Evolutionary conservation across 1,140 invertebrate species (phyloP), one percentile per base, ranked within the genome.

Genomic region (Delia radicum): DNA sequence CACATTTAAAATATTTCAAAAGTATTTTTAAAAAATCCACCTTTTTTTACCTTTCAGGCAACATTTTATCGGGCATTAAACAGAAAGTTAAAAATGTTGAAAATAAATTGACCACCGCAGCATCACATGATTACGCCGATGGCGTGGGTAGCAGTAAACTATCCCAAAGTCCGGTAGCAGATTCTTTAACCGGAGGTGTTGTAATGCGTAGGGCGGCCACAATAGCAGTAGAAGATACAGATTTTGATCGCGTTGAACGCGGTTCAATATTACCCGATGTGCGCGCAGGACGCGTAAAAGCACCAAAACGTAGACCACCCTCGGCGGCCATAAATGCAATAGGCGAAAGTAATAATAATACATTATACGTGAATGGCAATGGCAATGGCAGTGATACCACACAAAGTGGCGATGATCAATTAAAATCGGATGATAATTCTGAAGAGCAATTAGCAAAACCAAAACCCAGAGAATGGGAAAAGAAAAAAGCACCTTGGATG

Each of bases 401-500:
- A 62, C 42, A 63, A 26, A 73, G 76, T 74, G 18, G 71, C 78
- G 73, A 77, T 8, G 76, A 77, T n/a, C 74, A 78, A 62, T 24
- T 79, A 18, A 76, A 78, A 29, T 81, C 82, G 12, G 80, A 83
- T 76, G 80, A 82, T 18, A 83, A 86, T 48, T 83, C 83, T 24
- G 79, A 86, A 13, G 78, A 84, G 3, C 88, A 88, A 61, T 85
- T 88, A 78, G 84, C 81, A 21, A 89, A 89, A 78, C 88, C 88
- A 4, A 89, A 88, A 79, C 80, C 88, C 33, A 82, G 87, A 1
- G 87, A 89, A 77, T 89, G 88, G 88, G 90, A 91, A 79, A 91
- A 90, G 79, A 89, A 91, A 77, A 89, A 88, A 79, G 91, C 90
- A 63, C 91, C 91, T 0, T 92, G 91, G 91, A 89, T 92, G 87